Evolutionary conservation across 2,888 invertebrate species (phyloP), one percentile per base, ranked within the genome.

Genomic region (Lasioglossum leucozonium): DNA sequence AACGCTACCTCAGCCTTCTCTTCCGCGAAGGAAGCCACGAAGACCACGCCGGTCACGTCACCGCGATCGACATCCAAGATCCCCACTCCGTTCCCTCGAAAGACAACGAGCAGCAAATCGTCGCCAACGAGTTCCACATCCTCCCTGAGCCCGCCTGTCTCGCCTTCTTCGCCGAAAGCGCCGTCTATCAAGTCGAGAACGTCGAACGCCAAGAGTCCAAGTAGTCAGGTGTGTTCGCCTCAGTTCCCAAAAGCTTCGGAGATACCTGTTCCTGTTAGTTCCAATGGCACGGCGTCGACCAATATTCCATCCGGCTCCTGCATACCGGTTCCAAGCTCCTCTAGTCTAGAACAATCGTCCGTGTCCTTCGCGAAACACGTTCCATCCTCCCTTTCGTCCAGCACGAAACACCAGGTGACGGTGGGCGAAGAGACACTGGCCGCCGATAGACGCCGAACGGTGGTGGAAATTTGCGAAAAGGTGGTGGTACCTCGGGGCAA

Each of bases 381-480:
- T 18, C 40, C 79, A 51, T 77, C 47, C 51, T 74, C 42, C 72
- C 75, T 77, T 11, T 71, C 81, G 16, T 79, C 86, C 77, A 88
- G 72, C 81, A 82, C 78, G 77, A 82, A 88, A 84, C 83, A 86
- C 40, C 89, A 88, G 82, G 90, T 88, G 84, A 76, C 88, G 88
- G 86, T 86, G 82, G 89, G 40, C 34, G 88, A 92, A 84, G 90
- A 91, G 74, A 79, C 84, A 62, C 79, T 84, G 76, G 65, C 90
- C 76, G 81, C 84, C 11, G 93, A 93, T 72, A 91, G 91, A 89
- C 93, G 93, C 77, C 92, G 92, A 71, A 92, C 93, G 78, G 91
- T 95, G 86, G 93, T 94, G 89, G 95, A 95, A 86, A 91, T 94
- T 83, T 94, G 93, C 91, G 94, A 95, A 88, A 94, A 93, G 91